Evolutionary conservation across 2,888 invertebrate genomes (phyloP), one percentile per base, ranked within the genome.

Genomic region (Campoplex nolae): DNA sequence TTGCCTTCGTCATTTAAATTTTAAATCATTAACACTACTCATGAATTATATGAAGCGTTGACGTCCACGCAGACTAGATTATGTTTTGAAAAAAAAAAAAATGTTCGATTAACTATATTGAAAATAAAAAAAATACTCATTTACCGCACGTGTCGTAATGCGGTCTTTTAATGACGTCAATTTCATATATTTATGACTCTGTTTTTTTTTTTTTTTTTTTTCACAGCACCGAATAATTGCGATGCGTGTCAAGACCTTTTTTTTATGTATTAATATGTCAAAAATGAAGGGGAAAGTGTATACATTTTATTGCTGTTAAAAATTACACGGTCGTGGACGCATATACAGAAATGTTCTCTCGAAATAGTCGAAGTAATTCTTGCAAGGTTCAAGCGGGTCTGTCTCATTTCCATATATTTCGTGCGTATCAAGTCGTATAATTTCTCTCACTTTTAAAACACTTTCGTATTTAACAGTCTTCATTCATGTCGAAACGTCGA

Each of bases 291-390:
- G 8, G 6, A 48, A 23, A 38, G n/a, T 54, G 35, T 23, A 23
- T 23, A 23, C n/a, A 58, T 28, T 83, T 74, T 65, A 65, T 68
- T 70, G 67, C 56, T 71, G 18, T 54, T 18, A 28, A 78, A 82
- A 62, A 62, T 32, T 70, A 86, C 82, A 68, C 84, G 62, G n/a
- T n/a, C 87, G 85, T 85, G 86, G 81, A 89, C 78, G 11, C 85
- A 48, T 3, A 32, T 7, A 23, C 23, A 23, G 3, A 16, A n/a
- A 71, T 89, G 81, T 45, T 70, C 83, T 88, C 87, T 90, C 83
- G 89, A 92, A 92, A 92, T 92, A 92, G 88, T 88, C 78, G 78
- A 88, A 89, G 90, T 91, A 92, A 92, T 92, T 92, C 90, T 89
- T 88, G 89, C 89, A 77, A 88, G 86, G 76, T 85, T 79, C 23